Evolutionary conservation across 2,113 vertebrate species (phyloP).

Genomic region (Saccopteryx leptura): DNA sequence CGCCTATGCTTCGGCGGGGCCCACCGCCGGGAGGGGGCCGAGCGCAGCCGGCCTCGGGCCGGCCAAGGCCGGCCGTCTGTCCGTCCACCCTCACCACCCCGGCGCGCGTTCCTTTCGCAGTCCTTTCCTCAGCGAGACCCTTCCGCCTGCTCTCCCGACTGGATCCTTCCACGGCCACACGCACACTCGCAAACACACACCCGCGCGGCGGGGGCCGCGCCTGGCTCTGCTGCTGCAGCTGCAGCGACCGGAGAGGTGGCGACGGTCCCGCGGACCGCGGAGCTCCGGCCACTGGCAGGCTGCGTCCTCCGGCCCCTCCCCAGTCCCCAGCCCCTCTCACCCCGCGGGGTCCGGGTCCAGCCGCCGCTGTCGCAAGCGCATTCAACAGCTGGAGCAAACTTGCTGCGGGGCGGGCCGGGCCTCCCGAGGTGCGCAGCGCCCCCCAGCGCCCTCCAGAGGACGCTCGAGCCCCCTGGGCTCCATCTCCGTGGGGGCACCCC

Average conservation of each 20-base stretch:
- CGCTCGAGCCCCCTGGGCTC: background rate
- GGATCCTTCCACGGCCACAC: slow-evolving; percentile 72
- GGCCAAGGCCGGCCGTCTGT: background rate
- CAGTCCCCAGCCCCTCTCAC: background rate
- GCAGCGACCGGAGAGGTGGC: slow-evolving; percentile 77
- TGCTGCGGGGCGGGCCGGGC: background rate
- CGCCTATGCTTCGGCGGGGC: slow-evolving; percentile 40
- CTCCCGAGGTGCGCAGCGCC: slow-evolving; percentile 24
- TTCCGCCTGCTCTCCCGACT: slow-evolving; percentile 67
- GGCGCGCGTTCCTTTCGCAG: slow-evolving; percentile 23
- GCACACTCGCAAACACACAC: slow-evolving; percentile 77
- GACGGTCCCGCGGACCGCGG: background rate
- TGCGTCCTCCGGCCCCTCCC: background rate
- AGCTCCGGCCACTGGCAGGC: background rate
- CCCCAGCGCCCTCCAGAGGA: slow-evolving; percentile 15
- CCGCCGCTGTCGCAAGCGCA: background rate
- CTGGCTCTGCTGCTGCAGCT: slow-evolving; percentile 82
- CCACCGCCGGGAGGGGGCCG: slow-evolving; percentile 29
- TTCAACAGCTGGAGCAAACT: slow-evolving; percentile 82
- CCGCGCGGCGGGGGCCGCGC: slow-evolving; percentile 73
- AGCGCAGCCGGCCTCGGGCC: background rate
- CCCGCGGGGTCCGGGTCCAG: background rate
- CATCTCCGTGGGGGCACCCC: fast-evolving
- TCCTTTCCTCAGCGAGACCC: slow-evolving; percentile 65
- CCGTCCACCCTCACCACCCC: background rate